These are phyloP conservation scores for Panulirus ornatus DNA, from an alignment of 1,140 invertebrate genomes.

Conservation along the genomic window DNA sequence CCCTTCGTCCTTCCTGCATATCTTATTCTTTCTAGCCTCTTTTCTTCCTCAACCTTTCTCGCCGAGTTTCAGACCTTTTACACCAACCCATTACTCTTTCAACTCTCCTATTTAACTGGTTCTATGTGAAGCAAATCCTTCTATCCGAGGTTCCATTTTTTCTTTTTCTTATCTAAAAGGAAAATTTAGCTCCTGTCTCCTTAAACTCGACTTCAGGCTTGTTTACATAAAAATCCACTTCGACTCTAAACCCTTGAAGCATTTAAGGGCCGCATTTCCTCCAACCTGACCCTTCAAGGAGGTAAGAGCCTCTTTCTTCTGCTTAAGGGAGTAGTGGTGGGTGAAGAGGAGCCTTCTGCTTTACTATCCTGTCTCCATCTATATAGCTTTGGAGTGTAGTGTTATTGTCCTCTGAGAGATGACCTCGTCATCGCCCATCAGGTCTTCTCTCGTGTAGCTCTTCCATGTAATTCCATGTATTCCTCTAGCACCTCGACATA, in stretches of 20 bases:
- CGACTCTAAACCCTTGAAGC: neutral
- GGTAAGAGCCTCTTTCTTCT: no score
- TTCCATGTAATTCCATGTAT: no score
- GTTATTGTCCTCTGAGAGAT: no score
- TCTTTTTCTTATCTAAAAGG: neutral
- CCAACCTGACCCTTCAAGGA: neutral
- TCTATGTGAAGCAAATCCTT: no score
- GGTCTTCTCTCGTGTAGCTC: no score
- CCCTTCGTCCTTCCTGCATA: neutral
- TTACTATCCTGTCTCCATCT: no score
- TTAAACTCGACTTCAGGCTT: neutral
- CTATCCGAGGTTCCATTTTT: no score
- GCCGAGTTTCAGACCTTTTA: neutral
- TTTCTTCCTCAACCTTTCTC: neutral
- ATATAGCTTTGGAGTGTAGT: no score
- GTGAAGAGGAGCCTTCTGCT: neutral
- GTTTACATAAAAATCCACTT: conserved; percentile 15
- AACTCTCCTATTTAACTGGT: neutral
- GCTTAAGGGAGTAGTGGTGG: neutral
- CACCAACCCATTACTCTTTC: neutral
- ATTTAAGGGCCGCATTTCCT: neutral
- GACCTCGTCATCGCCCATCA: no score
- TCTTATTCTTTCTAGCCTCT: no score
- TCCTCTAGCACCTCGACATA: no score
- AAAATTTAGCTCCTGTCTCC: neutral